A percentile compares a stretch with the other conserved stretches of the same genome.
phyloP scores from a whole-genome alignment of 2,797 vertebrate genomes.

The Danio choprae region DNA sequence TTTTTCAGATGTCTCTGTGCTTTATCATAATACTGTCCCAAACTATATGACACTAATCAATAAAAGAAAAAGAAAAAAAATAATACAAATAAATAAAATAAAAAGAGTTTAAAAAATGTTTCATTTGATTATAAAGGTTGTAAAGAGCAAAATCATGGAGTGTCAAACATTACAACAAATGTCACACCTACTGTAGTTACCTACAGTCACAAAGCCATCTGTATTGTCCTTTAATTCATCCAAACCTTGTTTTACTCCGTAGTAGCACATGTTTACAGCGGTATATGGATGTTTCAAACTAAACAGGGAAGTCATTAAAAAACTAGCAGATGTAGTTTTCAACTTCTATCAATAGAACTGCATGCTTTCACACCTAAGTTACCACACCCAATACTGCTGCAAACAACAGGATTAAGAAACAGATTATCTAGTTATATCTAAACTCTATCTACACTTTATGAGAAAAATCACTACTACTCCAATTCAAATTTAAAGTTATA shows the following conservation, averaged over 20 bases:
- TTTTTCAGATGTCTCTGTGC: neutral
- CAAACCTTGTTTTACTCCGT: neutral
- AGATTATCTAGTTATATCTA: neutral
- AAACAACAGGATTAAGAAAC: neutral
- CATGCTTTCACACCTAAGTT: neutral
- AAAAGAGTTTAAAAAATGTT: no score
- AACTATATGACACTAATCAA: no score
- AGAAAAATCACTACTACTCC: neutral
- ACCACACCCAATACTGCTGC: neutral
- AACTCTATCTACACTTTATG: no score
- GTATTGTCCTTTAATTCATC: neutral
- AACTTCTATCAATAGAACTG: constrained; percentile 44
- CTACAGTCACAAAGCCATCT: neutral
- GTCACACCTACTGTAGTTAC: neutral
- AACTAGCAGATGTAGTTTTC: constrained; percentile 23
- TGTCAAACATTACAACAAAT: neutral
- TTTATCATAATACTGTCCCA: neutral
- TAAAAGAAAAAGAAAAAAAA: no score
- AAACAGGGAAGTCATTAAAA: constrained; percentile 1
- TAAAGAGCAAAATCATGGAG: neutral
- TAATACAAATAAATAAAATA: no score
- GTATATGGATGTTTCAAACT: neutral
- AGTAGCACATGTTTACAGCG: neutral
- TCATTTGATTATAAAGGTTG: neutral
- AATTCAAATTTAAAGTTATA: neutral